Evolutionary conservation across 2,797 vertebrate species (phyloP).

Genomic region (Leptodactylus fallax): DNA sequence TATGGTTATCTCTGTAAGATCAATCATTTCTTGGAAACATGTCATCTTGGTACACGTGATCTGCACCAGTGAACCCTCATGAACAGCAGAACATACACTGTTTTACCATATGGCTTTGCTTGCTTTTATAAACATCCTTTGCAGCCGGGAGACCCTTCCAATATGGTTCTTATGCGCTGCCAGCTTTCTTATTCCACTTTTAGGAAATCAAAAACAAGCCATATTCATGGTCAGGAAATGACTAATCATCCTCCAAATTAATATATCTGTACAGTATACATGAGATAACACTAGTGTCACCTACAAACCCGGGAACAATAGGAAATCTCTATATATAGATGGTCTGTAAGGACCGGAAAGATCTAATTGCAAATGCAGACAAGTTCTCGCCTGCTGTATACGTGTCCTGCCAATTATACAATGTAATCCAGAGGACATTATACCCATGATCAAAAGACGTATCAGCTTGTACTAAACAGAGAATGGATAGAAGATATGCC

Average conservation of each 20-base stretch:
- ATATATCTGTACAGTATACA: slow-evolving; percentile 26
- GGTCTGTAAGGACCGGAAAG: slow-evolving; percentile 13
- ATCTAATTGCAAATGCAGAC: slow-evolving; percentile 1
- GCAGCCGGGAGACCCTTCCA: background rate
- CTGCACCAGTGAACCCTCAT: background rate
- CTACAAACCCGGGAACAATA: slow-evolving; percentile 9
- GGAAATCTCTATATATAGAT: background rate
- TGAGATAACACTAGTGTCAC: slow-evolving; percentile 26
- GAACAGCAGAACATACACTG: background rate
- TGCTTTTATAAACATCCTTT: slow-evolving; percentile 9
- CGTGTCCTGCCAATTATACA: slow-evolving; percentile 14
- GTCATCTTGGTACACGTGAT: background rate
- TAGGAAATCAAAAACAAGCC: background rate
- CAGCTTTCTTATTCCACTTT: slow-evolving; percentile 7
- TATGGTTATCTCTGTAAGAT: background rate
- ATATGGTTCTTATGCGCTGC: background rate
- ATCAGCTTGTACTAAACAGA: background rate
- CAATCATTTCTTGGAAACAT: background rate
- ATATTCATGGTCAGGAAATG: slow-evolving; percentile 10
- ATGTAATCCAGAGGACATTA: slow-evolving; percentile 16
- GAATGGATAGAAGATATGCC: background rate
- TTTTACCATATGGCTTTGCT: background rate
- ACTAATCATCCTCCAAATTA: background rate
- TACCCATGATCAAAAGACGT: slow-evolving; percentile 27
- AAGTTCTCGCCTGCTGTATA: slow-evolving; percentile 16